A percentile compares a stretch with the other conserved stretches of the same genome.
Conservation (phyloP, 2,888 invertebrate species). For the Julus scanicus region DNA sequence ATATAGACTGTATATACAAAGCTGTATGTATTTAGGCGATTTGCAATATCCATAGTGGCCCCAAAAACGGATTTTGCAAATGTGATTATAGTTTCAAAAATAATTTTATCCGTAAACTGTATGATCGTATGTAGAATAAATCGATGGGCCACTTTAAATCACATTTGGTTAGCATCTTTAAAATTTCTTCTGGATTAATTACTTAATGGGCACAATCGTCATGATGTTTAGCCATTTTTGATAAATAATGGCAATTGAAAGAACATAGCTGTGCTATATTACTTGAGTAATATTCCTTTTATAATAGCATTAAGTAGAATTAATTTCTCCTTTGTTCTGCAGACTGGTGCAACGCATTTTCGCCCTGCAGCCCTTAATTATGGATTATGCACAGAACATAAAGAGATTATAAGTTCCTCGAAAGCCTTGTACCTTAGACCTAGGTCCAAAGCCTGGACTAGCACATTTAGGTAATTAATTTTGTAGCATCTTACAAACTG, state of each 20-base stretch:
- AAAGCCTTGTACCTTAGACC: not conserved
- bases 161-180: not conserved
- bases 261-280: not conserved
- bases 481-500: not conserved
- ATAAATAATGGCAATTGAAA: not conserved
- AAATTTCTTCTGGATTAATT: not conserved
- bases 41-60: no score
- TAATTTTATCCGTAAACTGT: no score
- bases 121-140: no score
- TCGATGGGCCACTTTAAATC: not conserved
- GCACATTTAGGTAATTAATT: not conserved
- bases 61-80: no score
- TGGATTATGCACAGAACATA: conserved; percentile 30
- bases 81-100: no score
- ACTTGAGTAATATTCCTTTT: not conserved
- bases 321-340: conserved; percentile 25
- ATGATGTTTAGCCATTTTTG: not conserved
- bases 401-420: not conserved
- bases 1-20: no score
- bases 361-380: conserved; percentile 8
- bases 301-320: not conserved
- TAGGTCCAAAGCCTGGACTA: not conserved
- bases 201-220: not conserved
- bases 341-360: not conserved
- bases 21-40: no score